These are phyloP conservation scores for Rhyacichthys aspro DNA, from an alignment of 2,797 vertebrate species.

Conservation along the genomic window DNA sequence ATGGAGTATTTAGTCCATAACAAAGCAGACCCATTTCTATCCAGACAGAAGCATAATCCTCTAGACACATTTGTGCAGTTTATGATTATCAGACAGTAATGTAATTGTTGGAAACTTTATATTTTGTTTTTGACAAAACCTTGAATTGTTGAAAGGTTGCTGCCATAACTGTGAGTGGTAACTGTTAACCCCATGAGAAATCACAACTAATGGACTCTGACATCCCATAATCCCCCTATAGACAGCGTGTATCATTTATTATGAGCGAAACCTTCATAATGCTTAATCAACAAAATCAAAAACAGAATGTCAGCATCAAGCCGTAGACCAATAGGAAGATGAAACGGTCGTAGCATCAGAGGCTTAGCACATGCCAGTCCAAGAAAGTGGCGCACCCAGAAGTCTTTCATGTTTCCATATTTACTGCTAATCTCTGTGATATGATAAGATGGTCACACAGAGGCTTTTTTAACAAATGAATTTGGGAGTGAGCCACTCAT, in stretches of 20 bases:
- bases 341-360: conserved; percentile 61
- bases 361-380: conserved; percentile 40
- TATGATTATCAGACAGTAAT: too few relatives aligned
- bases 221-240: conserved; percentile 51
- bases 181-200: conserved; percentile 50
- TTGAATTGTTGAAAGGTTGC: conserved; percentile 29
- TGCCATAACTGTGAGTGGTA: conserved; percentile 35
- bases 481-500: conserved; percentile 38
- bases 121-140: conserved; percentile 1
- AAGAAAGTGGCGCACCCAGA: conserved; percentile 20
- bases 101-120: too few relatives aligned
- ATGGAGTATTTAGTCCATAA: too few relatives aligned
- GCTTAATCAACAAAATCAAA: conserved; percentile 76
- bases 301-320: conserved; percentile 62
- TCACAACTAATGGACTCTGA: conserved; percentile 54
- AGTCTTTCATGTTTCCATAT: conserved; percentile 56
- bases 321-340: conserved; percentile 49
- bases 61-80: too few relatives aligned
- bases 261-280: conserved; percentile 62
- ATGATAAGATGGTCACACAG: conserved; percentile 23
- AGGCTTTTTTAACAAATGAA: conserved; percentile 25
- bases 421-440: conserved; percentile 47
- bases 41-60: too few relatives aligned
- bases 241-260: conserved; percentile 50
- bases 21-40: too few relatives aligned